Evolutionary conservation across 2,888 invertebrate species (phyloP).

Genomic region (Morinoia aosen): DNA sequence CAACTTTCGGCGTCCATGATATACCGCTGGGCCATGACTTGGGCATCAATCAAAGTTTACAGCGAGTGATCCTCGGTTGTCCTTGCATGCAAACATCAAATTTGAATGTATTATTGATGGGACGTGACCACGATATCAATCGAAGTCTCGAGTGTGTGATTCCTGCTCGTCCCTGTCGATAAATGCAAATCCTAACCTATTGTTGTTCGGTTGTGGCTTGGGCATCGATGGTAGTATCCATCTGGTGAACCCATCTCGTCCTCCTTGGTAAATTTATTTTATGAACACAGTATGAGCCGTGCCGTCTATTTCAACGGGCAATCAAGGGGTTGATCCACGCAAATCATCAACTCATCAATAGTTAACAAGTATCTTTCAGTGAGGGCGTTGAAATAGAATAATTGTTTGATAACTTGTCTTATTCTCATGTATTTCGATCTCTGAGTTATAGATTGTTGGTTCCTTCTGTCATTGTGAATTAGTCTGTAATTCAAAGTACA

Average conservation of each 20-base stretch:
- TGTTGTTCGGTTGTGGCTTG: neutral
- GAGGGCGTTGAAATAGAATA: neutral
- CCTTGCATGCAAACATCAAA: neutral
- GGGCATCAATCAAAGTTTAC: neutral
- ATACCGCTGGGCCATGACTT: neutral
- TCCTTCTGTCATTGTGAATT: neutral
- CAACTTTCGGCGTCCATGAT: neutral
- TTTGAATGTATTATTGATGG: neutral
- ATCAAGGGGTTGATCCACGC: too few species aligned
- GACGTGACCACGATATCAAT: conserved; percentile 10
- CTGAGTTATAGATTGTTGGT: neutral
- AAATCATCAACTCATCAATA: too few species aligned
- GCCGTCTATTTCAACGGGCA: too few species aligned
- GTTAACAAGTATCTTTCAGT: too few species aligned
- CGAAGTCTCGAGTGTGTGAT: neutral
- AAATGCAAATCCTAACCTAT: neutral
- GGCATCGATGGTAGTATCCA: neutral
- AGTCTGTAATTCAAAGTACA: too few species aligned
- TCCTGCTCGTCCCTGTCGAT: neutral
- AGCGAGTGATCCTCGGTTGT: neutral
- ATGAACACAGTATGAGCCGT: too few species aligned
- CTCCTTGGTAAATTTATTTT: neutral
- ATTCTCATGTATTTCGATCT: neutral
- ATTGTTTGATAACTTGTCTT: neutral
- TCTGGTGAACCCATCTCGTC: neutral